A percentile compares a stretch with the other conserved stretches of the same genome.
Evolutionary conservation across 2,797 vertebrate species (phyloP).

Genomic region (Alfaro cultratus): DNA sequence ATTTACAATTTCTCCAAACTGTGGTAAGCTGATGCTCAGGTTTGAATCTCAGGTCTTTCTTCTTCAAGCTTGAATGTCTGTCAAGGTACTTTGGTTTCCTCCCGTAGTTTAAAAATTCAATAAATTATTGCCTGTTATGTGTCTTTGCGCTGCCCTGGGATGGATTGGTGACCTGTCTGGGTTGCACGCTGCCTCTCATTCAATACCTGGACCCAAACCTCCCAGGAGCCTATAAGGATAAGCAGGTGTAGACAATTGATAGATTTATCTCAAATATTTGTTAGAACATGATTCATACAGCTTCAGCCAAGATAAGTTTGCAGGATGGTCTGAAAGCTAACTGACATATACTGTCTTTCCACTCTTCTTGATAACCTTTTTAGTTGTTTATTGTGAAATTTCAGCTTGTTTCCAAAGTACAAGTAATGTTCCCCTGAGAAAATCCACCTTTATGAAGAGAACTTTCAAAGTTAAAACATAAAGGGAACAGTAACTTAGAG

Average conservation of each 20-base stretch:
- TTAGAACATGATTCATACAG: background rate
- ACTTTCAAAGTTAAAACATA: conserved; percentile 1
- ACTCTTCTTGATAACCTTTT: background rate
- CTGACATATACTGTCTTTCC: background rate
- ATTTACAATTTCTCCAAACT: background rate
- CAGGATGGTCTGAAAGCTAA: background rate
- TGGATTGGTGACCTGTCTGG: background rate
- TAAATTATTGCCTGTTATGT: background rate
- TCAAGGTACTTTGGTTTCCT: background rate
- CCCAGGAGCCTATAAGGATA: background rate
- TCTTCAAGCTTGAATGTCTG: background rate
- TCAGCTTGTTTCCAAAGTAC: background rate
- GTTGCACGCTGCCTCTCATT: background rate
- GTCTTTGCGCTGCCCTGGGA: background rate
- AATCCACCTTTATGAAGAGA: background rate
- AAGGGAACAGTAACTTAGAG: background rate
- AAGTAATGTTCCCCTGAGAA: background rate
- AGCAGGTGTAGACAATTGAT: background rate
- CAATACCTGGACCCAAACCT: background rate
- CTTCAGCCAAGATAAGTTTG: background rate
- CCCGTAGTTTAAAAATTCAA: background rate
- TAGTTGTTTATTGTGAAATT: background rate
- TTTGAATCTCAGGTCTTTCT: background rate
- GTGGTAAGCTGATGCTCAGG: background rate
- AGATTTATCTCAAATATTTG: background rate